A percentile compares a stretch with the other conserved stretches of the same genome.
These are phyloP conservation scores for Macrobrachium rosenbergii DNA, from an alignment of 1,140 invertebrate genomes.

Conservation along the genomic window DNA sequence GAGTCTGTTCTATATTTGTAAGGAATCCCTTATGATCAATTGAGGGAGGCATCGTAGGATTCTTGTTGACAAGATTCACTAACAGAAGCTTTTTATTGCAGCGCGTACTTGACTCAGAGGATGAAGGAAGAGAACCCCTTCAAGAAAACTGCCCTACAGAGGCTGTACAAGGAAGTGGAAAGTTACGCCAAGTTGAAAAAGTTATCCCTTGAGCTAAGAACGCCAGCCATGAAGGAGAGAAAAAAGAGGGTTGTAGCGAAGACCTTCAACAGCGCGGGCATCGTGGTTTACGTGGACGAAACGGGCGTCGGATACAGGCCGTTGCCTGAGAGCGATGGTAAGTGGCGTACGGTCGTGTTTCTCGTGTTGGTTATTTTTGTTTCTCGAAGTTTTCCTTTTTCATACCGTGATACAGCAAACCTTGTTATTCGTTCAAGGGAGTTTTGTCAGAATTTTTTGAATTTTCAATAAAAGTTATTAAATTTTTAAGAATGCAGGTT, in stretches of 20 bases:
- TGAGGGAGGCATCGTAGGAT: too few relatives aligned
- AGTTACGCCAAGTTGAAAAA: conserved; percentile 77
- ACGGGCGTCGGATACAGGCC: conserved; percentile 85
- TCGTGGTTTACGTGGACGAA: conserved; percentile 89
- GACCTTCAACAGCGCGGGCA: conserved; percentile 87
- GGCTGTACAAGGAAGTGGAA: conserved; percentile 74
- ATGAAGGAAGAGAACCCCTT: conserved; percentile 78
- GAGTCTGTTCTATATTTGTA: too few relatives aligned
- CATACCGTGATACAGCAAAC: too few relatives aligned
- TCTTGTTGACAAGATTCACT: too few relatives aligned
- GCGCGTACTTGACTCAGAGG: conserved; percentile 75
- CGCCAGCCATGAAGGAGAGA: conserved; percentile 76
- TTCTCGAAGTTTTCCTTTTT: too few relatives aligned
- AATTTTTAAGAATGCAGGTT: too few relatives aligned
- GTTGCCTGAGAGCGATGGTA: conserved; percentile 81
- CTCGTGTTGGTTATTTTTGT: too few relatives aligned
- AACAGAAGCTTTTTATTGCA: conserved; percentile 39
- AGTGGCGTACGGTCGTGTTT: conserved; percentile 65
- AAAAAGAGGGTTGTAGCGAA: conserved; percentile 81
- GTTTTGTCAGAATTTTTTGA: too few relatives aligned
- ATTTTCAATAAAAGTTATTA: too few relatives aligned
- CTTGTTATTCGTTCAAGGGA: too few relatives aligned
- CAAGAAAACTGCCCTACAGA: conserved; percentile 71
- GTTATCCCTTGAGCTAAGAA: conserved; percentile 76
- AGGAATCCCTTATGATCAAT: too few relatives aligned